These are phyloP conservation scores for Folsomia manolachei DNA, from an alignment of 2,888 invertebrate species.

Conservation along the genomic window DNA sequence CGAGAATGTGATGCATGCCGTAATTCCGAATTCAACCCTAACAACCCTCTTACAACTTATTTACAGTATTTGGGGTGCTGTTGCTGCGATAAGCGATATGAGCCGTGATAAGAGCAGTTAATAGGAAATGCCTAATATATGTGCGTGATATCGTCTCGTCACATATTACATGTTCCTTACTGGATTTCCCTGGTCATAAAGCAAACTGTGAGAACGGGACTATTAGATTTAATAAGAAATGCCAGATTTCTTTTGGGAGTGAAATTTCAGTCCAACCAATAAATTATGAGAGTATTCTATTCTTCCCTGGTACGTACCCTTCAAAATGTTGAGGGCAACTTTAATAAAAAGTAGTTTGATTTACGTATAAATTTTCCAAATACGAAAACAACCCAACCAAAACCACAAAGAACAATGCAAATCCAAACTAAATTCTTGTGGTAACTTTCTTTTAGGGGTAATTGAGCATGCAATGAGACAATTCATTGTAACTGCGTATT, in stretches of 20 bases:
- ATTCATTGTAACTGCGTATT: too few species aligned
- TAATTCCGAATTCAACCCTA: neutral
- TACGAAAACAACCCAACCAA: neutral
- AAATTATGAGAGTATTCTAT: neutral
- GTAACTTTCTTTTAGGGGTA: conserved; percentile 5
- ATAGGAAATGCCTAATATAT: conserved; percentile 10
- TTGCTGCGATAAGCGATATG: too few species aligned
- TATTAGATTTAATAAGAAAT: conserved; percentile 47
- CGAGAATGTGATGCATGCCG: too few species aligned
- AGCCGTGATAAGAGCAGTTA: conserved; percentile 5
- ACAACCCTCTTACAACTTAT: neutral
- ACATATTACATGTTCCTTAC: conserved; percentile 16
- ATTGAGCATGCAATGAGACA: conserved; percentile 28
- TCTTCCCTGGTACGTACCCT: too few species aligned
- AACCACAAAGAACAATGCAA: neutral
- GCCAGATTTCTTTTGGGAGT: conserved; percentile 10
- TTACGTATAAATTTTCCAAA: neutral
- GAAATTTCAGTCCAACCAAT: neutral
- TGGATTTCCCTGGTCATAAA: conserved; percentile 30
- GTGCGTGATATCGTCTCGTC: conserved; percentile 2
- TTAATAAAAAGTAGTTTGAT: neutral
- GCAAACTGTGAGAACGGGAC: conserved; percentile 37
- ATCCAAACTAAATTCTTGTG: neutral
- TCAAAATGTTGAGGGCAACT: neutral
- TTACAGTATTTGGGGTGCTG: neutral